Conservation (phyloP, 2,888 invertebrate species). For the Agrotis puta region DNA sequence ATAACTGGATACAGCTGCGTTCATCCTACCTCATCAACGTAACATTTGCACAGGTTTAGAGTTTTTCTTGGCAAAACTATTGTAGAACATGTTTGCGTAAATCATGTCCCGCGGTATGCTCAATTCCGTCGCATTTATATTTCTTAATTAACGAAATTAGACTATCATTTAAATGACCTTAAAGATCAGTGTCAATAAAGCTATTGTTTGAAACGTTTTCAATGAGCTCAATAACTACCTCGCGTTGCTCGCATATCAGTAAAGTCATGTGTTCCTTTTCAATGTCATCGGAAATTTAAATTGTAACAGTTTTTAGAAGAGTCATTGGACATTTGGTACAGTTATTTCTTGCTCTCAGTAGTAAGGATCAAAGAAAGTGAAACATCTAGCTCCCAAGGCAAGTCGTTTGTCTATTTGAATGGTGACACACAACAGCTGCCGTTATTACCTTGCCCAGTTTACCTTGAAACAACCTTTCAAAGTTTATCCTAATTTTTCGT, state of each 20-base stretch:
- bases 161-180: constrained; percentile 63
- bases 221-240: constrained; percentile 75
- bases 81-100: constrained; percentile 56
- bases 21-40: constrained; percentile 68
- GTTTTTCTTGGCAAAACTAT: constrained; percentile 68
- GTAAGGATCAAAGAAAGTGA: constrained; percentile 66
- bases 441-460: constrained; percentile 66
- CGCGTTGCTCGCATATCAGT: constrained; percentile 60
- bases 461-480: constrained; percentile 73
- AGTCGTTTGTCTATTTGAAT: constrained; percentile 52
- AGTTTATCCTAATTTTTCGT: constrained; percentile 35
- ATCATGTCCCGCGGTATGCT: constrained; percentile 24
- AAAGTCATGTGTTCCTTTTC: constrained; percentile 60
- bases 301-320: constrained; percentile 33
- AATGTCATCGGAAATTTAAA: constrained; percentile 63
- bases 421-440: constrained; percentile 61
- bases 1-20: constrained; percentile 69
- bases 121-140: constrained; percentile 26
- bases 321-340: constrained; percentile 24
- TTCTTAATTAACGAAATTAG: constrained; percentile 59
- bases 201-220: constrained; percentile 69
- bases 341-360: constrained; percentile 31
- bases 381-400: constrained; percentile 59
- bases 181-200: constrained; percentile 64
- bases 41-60: constrained; percentile 65